A percentile compares a stretch with the other conserved stretches of the same genome.
phyloP scores from a whole-genome alignment of 2,888 invertebrate genomes.

The Diarsia dahlii region DNA sequence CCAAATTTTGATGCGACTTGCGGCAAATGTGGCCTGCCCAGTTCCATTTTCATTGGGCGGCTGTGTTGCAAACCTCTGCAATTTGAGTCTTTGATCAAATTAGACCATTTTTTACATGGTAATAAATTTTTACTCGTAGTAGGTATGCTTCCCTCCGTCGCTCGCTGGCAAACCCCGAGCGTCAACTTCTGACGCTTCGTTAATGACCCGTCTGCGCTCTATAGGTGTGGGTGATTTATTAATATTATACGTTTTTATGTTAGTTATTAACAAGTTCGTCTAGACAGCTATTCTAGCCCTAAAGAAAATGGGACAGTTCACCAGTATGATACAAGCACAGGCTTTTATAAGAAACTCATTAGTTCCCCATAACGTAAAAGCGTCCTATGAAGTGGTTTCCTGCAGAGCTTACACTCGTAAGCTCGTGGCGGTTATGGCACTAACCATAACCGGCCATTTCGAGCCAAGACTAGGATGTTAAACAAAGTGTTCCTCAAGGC shows the following conservation, averaged over 20 bases:
- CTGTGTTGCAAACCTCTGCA: too few relatives aligned
- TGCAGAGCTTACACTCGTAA: background rate
- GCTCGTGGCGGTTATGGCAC: too few relatives aligned
- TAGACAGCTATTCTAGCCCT: background rate
- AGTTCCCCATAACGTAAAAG: background rate
- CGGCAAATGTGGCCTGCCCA: too few relatives aligned
- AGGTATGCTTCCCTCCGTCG: too few relatives aligned
- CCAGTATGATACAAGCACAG: background rate
- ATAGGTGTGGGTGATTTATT: background rate
- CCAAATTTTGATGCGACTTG: too few relatives aligned
- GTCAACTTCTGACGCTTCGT: too few relatives aligned
- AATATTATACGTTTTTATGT: background rate
- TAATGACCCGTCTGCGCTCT: too few relatives aligned
- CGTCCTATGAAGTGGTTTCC: background rate
- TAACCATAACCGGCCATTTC: background rate
- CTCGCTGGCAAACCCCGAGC: too few relatives aligned
- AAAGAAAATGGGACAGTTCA: background rate
- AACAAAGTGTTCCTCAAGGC: slow-evolving; percentile 27
- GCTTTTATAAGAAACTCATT: background rate
- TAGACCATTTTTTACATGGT: too few relatives aligned
- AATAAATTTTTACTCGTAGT: too few relatives aligned
- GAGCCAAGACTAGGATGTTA: background rate
- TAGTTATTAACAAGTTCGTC: background rate
- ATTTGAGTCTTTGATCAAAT: too few relatives aligned
- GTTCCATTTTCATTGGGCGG: too few relatives aligned